These are phyloP conservation scores for Cettia cetti DNA, from an alignment of 2,113 vertebrate genomes.

Conservation along the genomic window DNA sequence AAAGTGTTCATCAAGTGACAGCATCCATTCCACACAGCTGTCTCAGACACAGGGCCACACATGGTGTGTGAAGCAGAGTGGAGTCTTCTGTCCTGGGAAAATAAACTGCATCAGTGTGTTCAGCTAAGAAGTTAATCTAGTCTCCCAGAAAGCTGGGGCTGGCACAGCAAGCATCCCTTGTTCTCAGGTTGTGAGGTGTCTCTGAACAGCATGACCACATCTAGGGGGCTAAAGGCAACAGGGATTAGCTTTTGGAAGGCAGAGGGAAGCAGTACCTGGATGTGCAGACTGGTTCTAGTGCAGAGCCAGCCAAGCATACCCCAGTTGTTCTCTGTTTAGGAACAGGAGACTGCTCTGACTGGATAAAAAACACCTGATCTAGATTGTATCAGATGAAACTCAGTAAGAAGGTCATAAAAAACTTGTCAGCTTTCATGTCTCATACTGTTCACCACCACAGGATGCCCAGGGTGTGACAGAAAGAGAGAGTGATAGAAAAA, in stretches of 20 bases:
- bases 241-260: neutral
- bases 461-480: neutral
- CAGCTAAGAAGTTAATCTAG: neutral
- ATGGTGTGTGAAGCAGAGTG: neutral
- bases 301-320: neutral
- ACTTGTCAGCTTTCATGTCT: neutral
- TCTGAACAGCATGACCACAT: neutral
- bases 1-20: neutral
- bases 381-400: neutral
- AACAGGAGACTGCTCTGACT: neutral
- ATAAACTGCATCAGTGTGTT: neutral
- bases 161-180: neutral
- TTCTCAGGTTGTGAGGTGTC: neutral
- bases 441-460: neutral
- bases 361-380: neutral
- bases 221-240: neutral
- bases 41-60: neutral
- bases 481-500: neutral
- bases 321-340: neutral
- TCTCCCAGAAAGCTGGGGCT: neutral
- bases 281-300: neutral
- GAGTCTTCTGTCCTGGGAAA: neutral
- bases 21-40: neutral
- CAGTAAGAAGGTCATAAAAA: neutral
- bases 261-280: neutral